phyloP scores from a whole-genome alignment of 2,113 vertebrate genomes.

The Chelonoidis abingdonii region DNA sequence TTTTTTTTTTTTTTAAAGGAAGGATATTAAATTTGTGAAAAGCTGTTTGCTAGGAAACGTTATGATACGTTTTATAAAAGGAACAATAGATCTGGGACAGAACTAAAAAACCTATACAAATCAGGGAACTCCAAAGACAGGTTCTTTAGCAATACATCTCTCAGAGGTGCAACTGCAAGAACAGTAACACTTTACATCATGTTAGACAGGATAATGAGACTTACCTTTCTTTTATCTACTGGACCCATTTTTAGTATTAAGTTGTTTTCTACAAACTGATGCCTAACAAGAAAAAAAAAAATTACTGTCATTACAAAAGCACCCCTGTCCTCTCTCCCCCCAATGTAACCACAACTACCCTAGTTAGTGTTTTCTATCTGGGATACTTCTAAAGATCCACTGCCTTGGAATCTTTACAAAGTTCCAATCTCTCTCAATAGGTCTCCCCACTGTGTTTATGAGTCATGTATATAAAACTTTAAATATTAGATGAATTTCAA shows the following conservation, averaged over 20 bases:
- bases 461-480: not conserved
- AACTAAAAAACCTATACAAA: not conserved
- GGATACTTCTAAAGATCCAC: not conserved
- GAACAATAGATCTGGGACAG: not conserved
- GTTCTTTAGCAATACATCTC: not conserved
- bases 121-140: not conserved
- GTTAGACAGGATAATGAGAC: conserved; percentile 3
- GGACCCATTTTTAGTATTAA: conserved; percentile 99
- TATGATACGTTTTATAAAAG: not conserved
- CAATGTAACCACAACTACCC: not conserved
- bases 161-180: not conserved
- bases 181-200: not conserved
- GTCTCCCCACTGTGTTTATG: not conserved
- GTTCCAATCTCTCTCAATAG: not conserved
- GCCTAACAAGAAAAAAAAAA: conserved; percentile 82
- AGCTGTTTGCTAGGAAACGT: not conserved
- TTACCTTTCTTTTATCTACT: conserved; percentile 98
- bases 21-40: not conserved
- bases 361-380: not conserved
- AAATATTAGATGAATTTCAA: not conserved
- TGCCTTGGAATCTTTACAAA: not conserved
- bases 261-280: conserved; percentile 99
- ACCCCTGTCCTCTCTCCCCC: not conserved
- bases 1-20: not conserved
- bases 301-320: not conserved